Base-by-base conservation (phyloP, 2,113 vertebrate species). In the Pygoscelis adeliae region DNA sequence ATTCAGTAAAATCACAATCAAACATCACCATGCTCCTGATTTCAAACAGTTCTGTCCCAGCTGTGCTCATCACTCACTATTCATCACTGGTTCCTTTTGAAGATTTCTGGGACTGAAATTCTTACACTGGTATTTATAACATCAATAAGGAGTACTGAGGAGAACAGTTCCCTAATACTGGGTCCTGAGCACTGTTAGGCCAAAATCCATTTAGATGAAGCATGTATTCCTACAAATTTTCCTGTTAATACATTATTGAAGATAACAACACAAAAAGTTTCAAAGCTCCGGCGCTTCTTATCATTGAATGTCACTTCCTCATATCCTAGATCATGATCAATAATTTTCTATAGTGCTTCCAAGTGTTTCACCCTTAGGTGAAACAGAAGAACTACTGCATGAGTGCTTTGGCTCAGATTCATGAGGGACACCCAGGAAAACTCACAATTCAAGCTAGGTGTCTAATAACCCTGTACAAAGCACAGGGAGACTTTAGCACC, bases 61-160 rank as follows among this genome's bases (percentile, higher is more conserved):
- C 86, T 92, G 94, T 84, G 87, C 92, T 96, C 94, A 82, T 95
- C 92, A 96, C 66, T 85, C 91, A 61, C 93, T 97, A 96, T 91
- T 97, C 94, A 95, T 82, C 40, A 25, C 18, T 62, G 20, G 14
- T 58, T 84, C 40, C 29, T 58, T 90, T 65, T 34, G 27, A 91
- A 61, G 61, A 61, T 69, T 91, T 89, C 69, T 52, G 30, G 70
- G 34, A 42, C 56, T 69, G 23, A 69, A 87, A 83, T 94, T 91
- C 56, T 94, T 81, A 15, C 34, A 23, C 27, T 65, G 40, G 34
- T 53, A 72, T 83, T 96, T 95, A 32, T 55, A 96, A 63, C 53
- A 65, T 44, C 47, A 47, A 1, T n/a, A 79, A 82, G 36, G 77
- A 96, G 82, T 32, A 44, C 65, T 25, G 72, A 70, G 56, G 12